Base-by-base conservation (phyloP, 2,888 invertebrate genomes). In the Lamellibrachia columna region DNA sequence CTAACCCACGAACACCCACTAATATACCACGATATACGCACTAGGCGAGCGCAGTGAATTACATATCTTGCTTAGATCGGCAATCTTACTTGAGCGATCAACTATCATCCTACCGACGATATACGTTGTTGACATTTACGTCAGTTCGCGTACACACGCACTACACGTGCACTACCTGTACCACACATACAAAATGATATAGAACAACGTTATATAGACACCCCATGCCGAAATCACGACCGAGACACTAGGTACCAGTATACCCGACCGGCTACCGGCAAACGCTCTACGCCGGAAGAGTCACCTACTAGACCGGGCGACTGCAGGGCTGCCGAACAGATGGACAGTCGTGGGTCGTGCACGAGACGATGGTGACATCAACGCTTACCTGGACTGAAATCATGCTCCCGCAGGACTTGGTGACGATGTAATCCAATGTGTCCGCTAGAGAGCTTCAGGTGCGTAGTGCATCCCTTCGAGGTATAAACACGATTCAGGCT, bases 381-480 rank as follows among this genome's bases (percentile, higher is more conserved):
- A 75, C 2, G 75, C 75, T 75, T 75, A 75, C 75, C 75, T 75
- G 75, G 75, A 75, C 75, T 75, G 75, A 75, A 75, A 75, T 75
- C 75, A 75, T 75, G n/a, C 75, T 75, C 75, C 75, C 75, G 75
- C 75, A 75, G 75, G 75, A 75, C 22, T 3, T 75, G 6, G 75
- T 75, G 75, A 75, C 75, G 75, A 75, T 75, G 2, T 75, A 75
- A 75, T 75, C 75, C 75, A 75, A 75, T 75, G 75, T 75, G 75
- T 75, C 75, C 75, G 75, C 22, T 75, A 75, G 22, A 75, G 75
- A 75, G 75, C 75, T 75, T 75, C 75, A 75, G 75, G 75, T 75
- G 75, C 75, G 75, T 15, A 75, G 22, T 75, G 75, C 75, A 75
- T 75, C 75, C 75, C 75, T 75, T 75, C 75, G 75, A 75, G 75